These are phyloP conservation scores for Mycetomoellerius zeteki DNA, from an alignment of 1,140 invertebrate species.

Conservation along the genomic window DNA sequence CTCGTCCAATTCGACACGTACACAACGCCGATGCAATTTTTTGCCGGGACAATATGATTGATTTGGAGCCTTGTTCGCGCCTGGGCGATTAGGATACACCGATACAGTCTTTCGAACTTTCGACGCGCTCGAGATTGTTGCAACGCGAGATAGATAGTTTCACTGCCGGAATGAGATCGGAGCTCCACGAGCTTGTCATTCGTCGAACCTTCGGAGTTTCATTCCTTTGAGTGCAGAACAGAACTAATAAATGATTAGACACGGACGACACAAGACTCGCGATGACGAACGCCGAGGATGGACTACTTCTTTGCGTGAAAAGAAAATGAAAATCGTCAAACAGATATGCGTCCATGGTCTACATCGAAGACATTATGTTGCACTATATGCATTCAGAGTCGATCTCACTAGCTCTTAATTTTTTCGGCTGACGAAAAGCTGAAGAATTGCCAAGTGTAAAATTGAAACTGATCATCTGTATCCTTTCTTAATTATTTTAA, in stretches of 20 bases:
- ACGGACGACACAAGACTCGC: background rate
- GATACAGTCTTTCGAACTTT: background rate
- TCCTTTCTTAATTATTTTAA: no score
- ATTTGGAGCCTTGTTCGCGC: background rate
- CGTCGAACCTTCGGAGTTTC: background rate
- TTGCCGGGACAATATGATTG: background rate
- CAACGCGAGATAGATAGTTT: background rate
- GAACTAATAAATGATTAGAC: constrained; percentile 10
- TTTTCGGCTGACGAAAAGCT: no score
- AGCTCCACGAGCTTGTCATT: background rate
- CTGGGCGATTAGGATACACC: background rate
- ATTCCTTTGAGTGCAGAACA: background rate
- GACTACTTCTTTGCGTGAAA: background rate
- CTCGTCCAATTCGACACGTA: background rate
- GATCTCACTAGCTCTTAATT: no score
- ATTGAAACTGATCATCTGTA: no score
- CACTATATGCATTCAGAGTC: background rate
- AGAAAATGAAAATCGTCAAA: background rate
- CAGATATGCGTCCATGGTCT: background rate
- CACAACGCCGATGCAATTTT: background rate
- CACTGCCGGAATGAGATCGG: background rate
- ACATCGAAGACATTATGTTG: background rate
- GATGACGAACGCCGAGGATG: background rate
- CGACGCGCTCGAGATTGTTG: background rate
- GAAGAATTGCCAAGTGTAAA: no score